These are phyloP conservation scores for Ctenoplectra terminalis DNA, from an alignment of 1,140 invertebrate genomes.

Conservation along the genomic window DNA sequence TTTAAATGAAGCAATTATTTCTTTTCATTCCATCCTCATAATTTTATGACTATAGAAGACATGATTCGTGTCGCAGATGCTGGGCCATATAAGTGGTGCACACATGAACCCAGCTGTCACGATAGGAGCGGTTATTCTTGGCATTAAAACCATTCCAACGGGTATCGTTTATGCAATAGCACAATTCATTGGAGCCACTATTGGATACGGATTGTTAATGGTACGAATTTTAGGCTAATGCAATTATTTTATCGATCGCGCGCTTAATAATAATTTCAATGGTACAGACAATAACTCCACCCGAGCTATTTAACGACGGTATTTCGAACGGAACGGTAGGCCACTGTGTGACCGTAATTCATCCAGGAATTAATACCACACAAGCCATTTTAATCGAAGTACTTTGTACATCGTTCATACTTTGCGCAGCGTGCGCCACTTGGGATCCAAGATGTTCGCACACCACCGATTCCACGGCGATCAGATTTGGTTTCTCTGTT, in stretches of 20 bases:
- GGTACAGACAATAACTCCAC: slow-evolving; percentile 81
- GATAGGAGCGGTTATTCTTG: slow-evolving; percentile 86
- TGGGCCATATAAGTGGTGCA: slow-evolving; percentile 88
- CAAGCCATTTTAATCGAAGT: slow-evolving; percentile 85
- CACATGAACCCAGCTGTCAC: slow-evolving; percentile 92
- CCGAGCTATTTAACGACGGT: slow-evolving; percentile 71
- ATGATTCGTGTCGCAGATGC: slow-evolving; percentile 81
- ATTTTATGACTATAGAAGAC: not conserved
- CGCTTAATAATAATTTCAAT: not conserved
- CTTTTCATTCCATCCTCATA: not conserved
- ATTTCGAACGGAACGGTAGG: slow-evolving; percentile 65
- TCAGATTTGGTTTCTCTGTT: slow-evolving; percentile 87
- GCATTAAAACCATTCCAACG: slow-evolving; percentile 86
- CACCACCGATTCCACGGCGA: slow-evolving; percentile 84
- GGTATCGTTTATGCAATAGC: slow-evolving; percentile 87
- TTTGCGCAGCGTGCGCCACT: slow-evolving; percentile 86
- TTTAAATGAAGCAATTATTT: not conserved
- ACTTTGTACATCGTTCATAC: slow-evolving; percentile 84
- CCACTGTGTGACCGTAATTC: slow-evolving; percentile 85
- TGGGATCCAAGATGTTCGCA: slow-evolving; percentile 86
- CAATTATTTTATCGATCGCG: not conserved
- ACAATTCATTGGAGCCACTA: slow-evolving; percentile 88
- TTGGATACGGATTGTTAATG: slow-evolving; percentile 87
- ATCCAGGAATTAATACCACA: slow-evolving; percentile 76
- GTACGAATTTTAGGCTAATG: slow-evolving; percentile 65